Conservation (phyloP, 2,888 invertebrate species). For the Andrena bicolor region DNA sequence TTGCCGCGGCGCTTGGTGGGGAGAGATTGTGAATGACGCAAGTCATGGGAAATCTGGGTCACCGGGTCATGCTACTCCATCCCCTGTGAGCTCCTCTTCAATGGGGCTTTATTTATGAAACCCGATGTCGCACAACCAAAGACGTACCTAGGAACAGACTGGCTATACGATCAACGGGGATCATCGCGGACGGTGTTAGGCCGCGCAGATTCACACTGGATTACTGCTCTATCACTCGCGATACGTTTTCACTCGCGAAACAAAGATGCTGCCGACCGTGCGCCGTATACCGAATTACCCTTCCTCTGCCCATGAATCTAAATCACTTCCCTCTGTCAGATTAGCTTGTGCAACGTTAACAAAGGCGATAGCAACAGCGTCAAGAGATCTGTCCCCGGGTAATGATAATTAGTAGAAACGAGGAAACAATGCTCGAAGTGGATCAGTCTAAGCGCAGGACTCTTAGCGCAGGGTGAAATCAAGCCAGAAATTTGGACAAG, state of each 20-base stretch:
- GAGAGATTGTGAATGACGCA: conserved; percentile 84
- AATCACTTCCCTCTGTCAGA: neutral
- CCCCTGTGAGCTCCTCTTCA: conserved; percentile 78
- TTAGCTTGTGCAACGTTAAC: too few species aligned
- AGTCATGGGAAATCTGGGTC: conserved; percentile 82
- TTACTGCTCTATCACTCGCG: conserved; percentile 10
- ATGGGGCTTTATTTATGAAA: conserved; percentile 83
- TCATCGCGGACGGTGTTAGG: neutral
- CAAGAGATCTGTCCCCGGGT: neutral
- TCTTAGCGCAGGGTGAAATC: neutral
- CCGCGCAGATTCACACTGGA: neutral
- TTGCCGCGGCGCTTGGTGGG: conserved; percentile 68
- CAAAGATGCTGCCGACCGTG: neutral
- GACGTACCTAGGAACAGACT: conserved; percentile 50
- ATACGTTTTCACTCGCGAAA: conserved; percentile 11
- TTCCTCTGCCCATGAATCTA: neutral
- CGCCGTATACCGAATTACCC: neutral
- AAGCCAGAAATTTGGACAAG: neutral
- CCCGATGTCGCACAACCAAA: conserved; percentile 67
- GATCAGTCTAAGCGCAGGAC: too few species aligned
- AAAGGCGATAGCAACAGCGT: too few species aligned
- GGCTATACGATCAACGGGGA: conserved; percentile 20
- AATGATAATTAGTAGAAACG: neutral
- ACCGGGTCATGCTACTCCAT: conserved; percentile 82
- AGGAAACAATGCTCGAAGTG: neutral